These are phyloP conservation scores for Sycobia sp. DNA, from an alignment of 1,140 invertebrate species.

Conservation along the genomic window DNA sequence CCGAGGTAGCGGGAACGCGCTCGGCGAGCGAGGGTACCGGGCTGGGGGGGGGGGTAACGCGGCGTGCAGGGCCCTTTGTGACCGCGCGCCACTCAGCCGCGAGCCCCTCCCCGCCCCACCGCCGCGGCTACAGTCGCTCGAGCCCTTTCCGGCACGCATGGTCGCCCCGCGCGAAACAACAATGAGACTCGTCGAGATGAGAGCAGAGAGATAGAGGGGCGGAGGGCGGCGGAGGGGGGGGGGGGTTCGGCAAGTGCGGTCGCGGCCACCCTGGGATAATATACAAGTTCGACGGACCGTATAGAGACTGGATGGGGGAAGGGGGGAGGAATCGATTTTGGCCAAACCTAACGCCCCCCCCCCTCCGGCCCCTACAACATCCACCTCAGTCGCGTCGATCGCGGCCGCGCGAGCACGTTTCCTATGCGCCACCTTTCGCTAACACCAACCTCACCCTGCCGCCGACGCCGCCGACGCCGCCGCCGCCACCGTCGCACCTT, in stretches of 20 bases:
- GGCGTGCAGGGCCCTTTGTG: slow-evolving; percentile 52
- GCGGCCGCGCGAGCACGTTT: slow-evolving; percentile 19
- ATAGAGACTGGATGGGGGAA: too few species aligned
- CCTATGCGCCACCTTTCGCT: too few species aligned
- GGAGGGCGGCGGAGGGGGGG: slow-evolving; percentile 26
- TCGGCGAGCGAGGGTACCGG: slow-evolving; percentile 2
- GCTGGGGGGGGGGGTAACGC: slow-evolving; percentile 54
- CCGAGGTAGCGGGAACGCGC: not conserved
- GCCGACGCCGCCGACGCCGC: too few species aligned
- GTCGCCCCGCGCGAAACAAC: slow-evolving; percentile 46
- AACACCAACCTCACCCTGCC: too few species aligned
- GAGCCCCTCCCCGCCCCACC: too few species aligned
- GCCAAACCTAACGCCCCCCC: slow-evolving; percentile 19
- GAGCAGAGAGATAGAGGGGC: slow-evolving; percentile 53
- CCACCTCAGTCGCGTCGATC: not conserved
- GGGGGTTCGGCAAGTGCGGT: slow-evolving; percentile 6
- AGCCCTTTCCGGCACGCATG: too few species aligned
- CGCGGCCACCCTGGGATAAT: slow-evolving; percentile 40
- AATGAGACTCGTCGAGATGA: too few species aligned
- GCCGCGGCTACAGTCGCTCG: too few species aligned
- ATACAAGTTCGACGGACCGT: too few species aligned
- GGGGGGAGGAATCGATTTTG: slow-evolving; percentile 59
- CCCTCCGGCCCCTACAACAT: not conserved
- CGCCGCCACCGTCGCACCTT: too few species aligned
- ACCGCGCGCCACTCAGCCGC: slow-evolving; percentile 45